Evolutionary conservation across 2,888 invertebrate genomes (phyloP).

Genomic region (Spicauda simplicius): DNA sequence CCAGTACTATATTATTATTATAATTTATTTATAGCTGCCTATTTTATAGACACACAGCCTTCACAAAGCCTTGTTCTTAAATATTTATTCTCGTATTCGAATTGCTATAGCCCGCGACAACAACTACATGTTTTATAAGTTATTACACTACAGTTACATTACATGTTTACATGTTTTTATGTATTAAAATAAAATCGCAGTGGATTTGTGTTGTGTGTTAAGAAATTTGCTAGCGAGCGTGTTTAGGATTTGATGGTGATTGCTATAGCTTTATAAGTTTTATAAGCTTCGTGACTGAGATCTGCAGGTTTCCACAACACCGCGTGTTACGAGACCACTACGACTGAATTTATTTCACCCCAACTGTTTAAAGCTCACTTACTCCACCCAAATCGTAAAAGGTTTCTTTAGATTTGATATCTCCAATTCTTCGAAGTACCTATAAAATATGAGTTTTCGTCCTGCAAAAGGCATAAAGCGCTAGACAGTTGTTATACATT

Average conservation of each 20-base stretch:
- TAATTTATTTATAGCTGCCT: no score
- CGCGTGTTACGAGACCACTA: conserved; percentile 29
- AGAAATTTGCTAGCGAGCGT: conserved; percentile 31
- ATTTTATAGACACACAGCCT: no score
- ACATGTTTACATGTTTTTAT: no score
- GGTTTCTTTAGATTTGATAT: conserved; percentile 54
- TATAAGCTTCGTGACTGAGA: conserved; percentile 39
- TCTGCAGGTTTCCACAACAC: conserved; percentile 23
- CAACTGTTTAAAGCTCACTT: conserved; percentile 49
- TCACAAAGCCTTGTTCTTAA: no score
- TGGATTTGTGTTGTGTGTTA: conserved; percentile 27
- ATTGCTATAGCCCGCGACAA: not conserved
- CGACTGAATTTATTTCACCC: conserved; percentile 43
- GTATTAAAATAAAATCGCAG: conserved; percentile 11
- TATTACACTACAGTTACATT: no score
- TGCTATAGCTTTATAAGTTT: conserved; percentile 36
- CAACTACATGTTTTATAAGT: conserved; percentile 1
- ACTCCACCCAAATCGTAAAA: conserved; percentile 59
- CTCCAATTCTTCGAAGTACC: conserved; percentile 61
- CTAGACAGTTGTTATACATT: conserved; percentile 41
- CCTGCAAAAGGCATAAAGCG: conserved; percentile 65
- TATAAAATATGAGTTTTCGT: conserved; percentile 70
- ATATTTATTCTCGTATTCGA: not conserved
- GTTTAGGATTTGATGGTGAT: conserved; percentile 35
- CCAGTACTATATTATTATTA: no score